Evolutionary conservation across 2,113 vertebrate species (phyloP).

Genomic region (Channa maculata): DNA sequence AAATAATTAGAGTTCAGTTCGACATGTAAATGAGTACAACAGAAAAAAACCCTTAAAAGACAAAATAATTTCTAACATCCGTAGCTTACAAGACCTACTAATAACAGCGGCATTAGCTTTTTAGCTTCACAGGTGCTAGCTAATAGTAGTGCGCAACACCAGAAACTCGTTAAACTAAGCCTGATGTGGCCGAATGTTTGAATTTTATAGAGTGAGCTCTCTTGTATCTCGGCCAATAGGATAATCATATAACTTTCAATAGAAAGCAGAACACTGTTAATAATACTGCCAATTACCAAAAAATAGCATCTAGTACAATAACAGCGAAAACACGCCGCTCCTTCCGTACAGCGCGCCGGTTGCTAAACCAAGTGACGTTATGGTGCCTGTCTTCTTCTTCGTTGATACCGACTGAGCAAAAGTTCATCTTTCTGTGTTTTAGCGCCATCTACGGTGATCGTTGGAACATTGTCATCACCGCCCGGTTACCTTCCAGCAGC

Average conservation of each 20-base stretch:
- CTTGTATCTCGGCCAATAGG: fast-evolving
- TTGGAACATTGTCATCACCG: not conserved
- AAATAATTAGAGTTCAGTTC: not conserved
- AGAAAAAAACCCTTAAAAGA: too few species aligned
- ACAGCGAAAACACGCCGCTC: conserved; percentile 16
- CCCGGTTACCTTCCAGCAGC: too few species aligned
- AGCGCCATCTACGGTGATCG: conserved; percentile 13
- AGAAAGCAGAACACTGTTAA: fast-evolving
- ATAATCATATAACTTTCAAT: fast-evolving
- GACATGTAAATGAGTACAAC: not conserved
- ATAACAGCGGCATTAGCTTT: conserved; percentile 19
- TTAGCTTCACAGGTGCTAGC: conserved; percentile 54
- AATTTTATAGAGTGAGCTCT: fast-evolving
- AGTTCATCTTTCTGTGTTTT: not conserved
- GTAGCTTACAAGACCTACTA: not conserved
- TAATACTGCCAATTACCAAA: conserved; percentile 1
- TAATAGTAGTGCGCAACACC: not conserved
- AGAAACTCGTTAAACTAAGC: not conserved
- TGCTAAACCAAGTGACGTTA: conserved; percentile 55
- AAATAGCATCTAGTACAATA: not conserved
- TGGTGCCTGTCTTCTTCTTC: not conserved
- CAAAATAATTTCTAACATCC: not conserved
- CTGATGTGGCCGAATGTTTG: fast-evolving
- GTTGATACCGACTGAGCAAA: not conserved
- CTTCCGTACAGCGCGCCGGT: conserved; percentile 56